phyloP scores from a whole-genome alignment of 2,113 vertebrate species.

The Scartelaos histophorus region DNA sequence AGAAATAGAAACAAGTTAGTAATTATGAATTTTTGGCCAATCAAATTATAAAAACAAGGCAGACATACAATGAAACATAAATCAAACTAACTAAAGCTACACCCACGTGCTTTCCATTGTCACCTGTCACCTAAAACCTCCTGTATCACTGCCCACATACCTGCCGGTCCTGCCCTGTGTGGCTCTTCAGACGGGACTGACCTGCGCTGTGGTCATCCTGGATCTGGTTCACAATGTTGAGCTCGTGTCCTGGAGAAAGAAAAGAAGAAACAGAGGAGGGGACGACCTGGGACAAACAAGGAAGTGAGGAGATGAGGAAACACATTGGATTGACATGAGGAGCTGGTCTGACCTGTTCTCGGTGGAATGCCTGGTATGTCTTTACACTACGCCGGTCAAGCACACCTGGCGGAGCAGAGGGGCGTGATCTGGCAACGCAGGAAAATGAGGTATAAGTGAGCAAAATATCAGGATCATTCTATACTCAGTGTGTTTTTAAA shows the following conservation, averaged over 20 bases:
- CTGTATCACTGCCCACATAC: not conserved
- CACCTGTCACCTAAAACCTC: not conserved
- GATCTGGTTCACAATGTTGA: not conserved
- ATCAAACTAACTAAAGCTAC: too few species aligned
- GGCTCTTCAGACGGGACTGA: not conserved
- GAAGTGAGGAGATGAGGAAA: conserved; percentile 24
- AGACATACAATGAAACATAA: too few species aligned
- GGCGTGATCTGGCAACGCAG: not conserved
- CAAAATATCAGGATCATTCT: too few species aligned
- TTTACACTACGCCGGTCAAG: not conserved
- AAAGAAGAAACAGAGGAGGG: not conserved
- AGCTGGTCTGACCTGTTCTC: conserved; percentile 53
- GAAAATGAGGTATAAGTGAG: not conserved
- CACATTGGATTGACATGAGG: conserved; percentile 25
- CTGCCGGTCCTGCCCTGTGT: not conserved
- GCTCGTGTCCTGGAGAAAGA: not conserved
- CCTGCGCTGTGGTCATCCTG: not conserved
- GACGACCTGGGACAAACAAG: conserved; percentile 37
- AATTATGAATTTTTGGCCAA: too few species aligned
- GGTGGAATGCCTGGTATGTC: conserved; percentile 60
- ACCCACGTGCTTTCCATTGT: not conserved
- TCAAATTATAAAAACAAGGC: too few species aligned
- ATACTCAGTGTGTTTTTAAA: too few species aligned
- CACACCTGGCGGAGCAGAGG: accelerated
- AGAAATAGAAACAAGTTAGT: too few species aligned